These are phyloP conservation scores for Allacma fusca DNA, from an alignment of 2,888 invertebrate genomes.

Conservation along the genomic window DNA sequence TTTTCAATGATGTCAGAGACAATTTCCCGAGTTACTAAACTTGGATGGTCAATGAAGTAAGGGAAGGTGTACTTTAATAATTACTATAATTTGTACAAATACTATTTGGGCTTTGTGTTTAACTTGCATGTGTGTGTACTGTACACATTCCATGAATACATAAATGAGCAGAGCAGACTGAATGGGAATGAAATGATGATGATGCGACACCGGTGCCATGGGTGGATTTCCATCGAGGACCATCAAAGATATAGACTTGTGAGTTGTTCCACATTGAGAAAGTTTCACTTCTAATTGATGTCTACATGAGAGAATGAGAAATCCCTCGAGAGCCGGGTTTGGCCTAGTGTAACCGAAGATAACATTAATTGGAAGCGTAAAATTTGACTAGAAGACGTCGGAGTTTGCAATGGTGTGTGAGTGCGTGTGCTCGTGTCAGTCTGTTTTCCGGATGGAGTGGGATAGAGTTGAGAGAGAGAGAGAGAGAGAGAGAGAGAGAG, in stretches of 20 bases:
- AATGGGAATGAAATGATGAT: background rate
- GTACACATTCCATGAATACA: too few relatives aligned
- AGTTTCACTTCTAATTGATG: slow-evolving; percentile 13
- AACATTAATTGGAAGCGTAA: slow-evolving; percentile 8
- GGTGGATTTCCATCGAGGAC: background rate
- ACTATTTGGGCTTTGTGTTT: too few relatives aligned
- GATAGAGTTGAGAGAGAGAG: background rate
- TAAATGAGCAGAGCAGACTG: background rate
- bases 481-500: background rate
- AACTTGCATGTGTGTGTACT: too few relatives aligned
- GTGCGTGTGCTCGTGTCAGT: slow-evolving; percentile 6
- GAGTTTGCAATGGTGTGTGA: background rate
- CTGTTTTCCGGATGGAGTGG: background rate
- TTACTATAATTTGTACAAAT: too few relatives aligned
- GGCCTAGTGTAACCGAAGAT: background rate
- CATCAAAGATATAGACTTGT: background rate
- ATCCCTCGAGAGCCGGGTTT: background rate
- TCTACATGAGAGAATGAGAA: background rate
- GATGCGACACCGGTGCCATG: background rate
- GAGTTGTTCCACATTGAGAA: slow-evolving; percentile 8
- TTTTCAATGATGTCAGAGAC: too few relatives aligned
- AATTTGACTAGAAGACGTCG: background rate
- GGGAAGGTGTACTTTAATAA: too few relatives aligned
- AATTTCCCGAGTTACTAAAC: too few relatives aligned
- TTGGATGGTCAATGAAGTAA: too few relatives aligned